Evolutionary conservation across 2,797 vertebrate genomes (phyloP), one percentile per base, ranked within the genome.

Genomic region (Thripadectes ignobilis): DNA sequence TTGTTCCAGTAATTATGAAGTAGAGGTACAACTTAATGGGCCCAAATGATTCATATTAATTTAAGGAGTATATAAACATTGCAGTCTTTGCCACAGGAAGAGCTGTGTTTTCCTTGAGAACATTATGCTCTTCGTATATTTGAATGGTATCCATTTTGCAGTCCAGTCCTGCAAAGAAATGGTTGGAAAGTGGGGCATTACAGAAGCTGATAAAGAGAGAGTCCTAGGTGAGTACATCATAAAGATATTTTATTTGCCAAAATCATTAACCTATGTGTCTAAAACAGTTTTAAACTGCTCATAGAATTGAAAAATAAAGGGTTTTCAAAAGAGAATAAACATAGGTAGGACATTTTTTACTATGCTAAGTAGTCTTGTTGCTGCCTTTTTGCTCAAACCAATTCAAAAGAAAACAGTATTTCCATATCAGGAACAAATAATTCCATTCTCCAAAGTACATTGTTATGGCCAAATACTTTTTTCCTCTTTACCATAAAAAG

Each of bases 241-340:
- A 75, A 57, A 65, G 93, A 58, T n/a, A 54, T 81, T 95, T 87
- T 57, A 63, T 96, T 96, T 96, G 49, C 20, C 48, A 84, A 67
- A 63, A 91, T 85, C 7, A 10, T 91, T 92, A 95, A 87, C 48
- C 27, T 51, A 19, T 39, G 29, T 57, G 51, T 66, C 79, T 78
- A 57, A 89, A 92, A 89, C 36, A 71, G 80, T 73, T 93, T 87
- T 81, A 75, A 96, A 71, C n/a, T 83, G 23, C 32, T 71, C 30
- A 75, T 23, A 85, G 78, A 63, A 78, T 32, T 72, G 77, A 91
- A 92, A 96, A 97, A 97, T 57, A 85, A 91, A 71, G 68, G 17
- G 7, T 54, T 96, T 97, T 95, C 57, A 80, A 93, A 93, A 94
- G 83, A 91, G 94, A 94, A 97, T 92, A 93, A 96, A 87, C 51